These are phyloP conservation scores for Drosophila algonquin DNA, from an alignment of 2,888 invertebrate species.

Conservation along the genomic window DNA sequence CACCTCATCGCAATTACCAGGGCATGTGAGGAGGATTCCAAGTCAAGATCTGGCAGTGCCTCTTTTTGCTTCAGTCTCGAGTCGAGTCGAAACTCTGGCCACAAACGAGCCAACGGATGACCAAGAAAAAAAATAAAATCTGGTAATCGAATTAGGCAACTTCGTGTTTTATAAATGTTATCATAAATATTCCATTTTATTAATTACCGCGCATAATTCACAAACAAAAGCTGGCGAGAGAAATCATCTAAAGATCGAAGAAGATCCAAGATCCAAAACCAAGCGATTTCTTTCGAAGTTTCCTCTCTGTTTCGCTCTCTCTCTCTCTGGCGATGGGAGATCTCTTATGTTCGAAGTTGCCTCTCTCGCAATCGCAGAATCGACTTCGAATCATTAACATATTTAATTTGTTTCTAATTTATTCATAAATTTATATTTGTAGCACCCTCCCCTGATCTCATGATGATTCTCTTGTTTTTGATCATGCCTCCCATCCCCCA, in stretches of 20 bases:
- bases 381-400: slow-evolving; percentile 65
- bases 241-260: slow-evolving; percentile 15
- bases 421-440: slow-evolving; percentile 79
- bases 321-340: too few species aligned
- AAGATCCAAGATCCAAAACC: slow-evolving; percentile 23
- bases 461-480: slow-evolving; percentile 41
- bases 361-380: slow-evolving; percentile 20
- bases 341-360: slow-evolving; percentile 14
- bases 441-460: slow-evolving; percentile 59
- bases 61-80: background rate
- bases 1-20: slow-evolving; percentile 73
- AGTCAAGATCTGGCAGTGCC: background rate
- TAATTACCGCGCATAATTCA: slow-evolving; percentile 78
- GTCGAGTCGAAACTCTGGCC: background rate
- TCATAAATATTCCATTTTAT: slow-evolving; percentile 80
- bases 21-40: slow-evolving; percentile 44
- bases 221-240: slow-evolving; percentile 31
- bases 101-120: slow-evolving; percentile 21
- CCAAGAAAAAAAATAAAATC: slow-evolving; percentile 44
- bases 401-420: slow-evolving; percentile 79
- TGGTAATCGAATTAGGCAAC: slow-evolving; percentile 79
- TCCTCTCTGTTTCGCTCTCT: slow-evolving; percentile 23
- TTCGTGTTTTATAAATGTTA: slow-evolving; percentile 80
- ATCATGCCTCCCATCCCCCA: slow-evolving; percentile 4
- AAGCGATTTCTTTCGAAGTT: slow-evolving; percentile 5